These are phyloP conservation scores for Drosophila albomicans DNA, from an alignment of 1,140 invertebrate genomes.

Conservation along the genomic window DNA sequence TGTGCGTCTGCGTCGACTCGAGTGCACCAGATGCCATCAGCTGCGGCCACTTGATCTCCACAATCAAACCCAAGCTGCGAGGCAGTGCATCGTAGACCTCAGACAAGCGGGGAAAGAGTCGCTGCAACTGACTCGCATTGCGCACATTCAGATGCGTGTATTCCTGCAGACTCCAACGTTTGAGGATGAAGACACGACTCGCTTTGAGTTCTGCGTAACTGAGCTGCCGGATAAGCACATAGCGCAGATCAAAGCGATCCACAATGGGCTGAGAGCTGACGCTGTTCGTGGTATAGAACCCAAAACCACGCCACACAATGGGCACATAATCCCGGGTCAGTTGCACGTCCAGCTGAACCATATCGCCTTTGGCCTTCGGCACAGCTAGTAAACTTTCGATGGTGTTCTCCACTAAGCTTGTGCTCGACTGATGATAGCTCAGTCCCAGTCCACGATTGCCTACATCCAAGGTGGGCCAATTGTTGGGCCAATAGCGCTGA, in stretches of 20 bases:
- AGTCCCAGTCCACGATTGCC: conserved; percentile 94
- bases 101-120: conserved; percentile 95
- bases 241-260: conserved; percentile 91
- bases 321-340: conserved; percentile 96
- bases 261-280: conserved; percentile 91
- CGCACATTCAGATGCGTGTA: conserved; percentile 63
- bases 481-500: conserved; percentile 93
- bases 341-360: conserved; percentile 98
- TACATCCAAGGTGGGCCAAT: conserved; percentile 93
- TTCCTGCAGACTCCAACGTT: conserved; percentile 63
- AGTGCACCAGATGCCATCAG: conserved; percentile 92
- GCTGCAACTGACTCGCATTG: conserved; percentile 88
- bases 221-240: conserved; percentile 95
- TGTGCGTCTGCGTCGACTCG: conserved; percentile 94
- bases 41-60: conserved; percentile 99
- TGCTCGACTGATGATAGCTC: conserved; percentile 85
- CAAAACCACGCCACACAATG: conserved; percentile 97
- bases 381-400: conserved; percentile 95
- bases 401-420: conserved; percentile 93
- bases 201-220: conserved; percentile 93
- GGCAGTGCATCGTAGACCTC: conserved; percentile 91
- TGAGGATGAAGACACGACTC: conserved; percentile 87
- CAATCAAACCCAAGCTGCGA: conserved; percentile 93
- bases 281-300: conserved; percentile 88
- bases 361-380: conserved; percentile 93